Evolutionary conservation across 2,888 invertebrate species (phyloP).

Genomic region (Alloscopus bannaensis): DNA sequence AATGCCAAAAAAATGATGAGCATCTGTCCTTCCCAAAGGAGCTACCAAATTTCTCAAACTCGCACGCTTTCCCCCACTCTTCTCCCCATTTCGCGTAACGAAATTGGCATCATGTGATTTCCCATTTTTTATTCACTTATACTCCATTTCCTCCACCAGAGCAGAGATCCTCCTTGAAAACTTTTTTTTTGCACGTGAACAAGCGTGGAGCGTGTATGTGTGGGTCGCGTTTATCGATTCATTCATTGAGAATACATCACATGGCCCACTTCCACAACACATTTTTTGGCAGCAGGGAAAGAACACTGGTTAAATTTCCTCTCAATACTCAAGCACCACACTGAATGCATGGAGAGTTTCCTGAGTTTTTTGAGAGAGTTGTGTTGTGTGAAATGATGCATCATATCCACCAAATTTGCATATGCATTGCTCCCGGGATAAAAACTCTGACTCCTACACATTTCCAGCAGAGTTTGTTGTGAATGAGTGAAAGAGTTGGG

Average conservation of each 20-base stretch:
- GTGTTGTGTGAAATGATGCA: too few relatives aligned
- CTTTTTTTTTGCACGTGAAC: neutral
- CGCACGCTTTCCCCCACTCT: neutral
- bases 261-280: constrained; percentile 27
- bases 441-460: too few relatives aligned
- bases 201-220: neutral
- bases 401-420: too few relatives aligned
- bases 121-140: neutral
- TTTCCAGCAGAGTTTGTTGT: too few relatives aligned
- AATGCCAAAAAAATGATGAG: constrained; percentile 35
- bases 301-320: too few relatives aligned
- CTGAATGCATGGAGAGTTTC: too few relatives aligned
- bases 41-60: neutral
- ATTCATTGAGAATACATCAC: constrained; percentile 29
- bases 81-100: neutral
- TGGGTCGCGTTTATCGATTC: constrained; percentile 8
- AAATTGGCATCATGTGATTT: neutral
- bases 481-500: too few relatives aligned
- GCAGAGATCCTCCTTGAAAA: too few relatives aligned
- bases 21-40: constrained; percentile 25
- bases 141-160: neutral
- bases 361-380: too few relatives aligned
- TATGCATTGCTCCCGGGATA: too few relatives aligned
- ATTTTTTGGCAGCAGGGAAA: constrained; percentile 9
- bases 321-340: too few relatives aligned